phyloP scores from a whole-genome alignment of 2,797 vertebrate species.

The Hybognathus amarus region DNA sequence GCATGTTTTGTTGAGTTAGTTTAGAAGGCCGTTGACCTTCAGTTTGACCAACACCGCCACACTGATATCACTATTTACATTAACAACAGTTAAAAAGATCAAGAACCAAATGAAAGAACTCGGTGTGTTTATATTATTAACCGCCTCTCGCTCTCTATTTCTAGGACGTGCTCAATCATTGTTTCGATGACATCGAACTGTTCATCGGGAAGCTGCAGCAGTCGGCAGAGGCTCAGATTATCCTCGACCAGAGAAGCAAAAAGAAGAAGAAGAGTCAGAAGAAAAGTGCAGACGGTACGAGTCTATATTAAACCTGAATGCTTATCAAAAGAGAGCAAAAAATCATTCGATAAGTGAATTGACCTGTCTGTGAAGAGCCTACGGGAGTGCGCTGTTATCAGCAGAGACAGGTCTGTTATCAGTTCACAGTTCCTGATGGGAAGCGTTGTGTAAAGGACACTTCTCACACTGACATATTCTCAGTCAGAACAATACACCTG shows the following conservation, averaged over 20 bases:
- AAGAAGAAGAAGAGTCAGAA: conserved; percentile 84
- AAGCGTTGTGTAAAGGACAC: background rate
- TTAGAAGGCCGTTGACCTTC: background rate
- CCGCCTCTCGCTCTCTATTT: background rate
- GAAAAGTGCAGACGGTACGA: conserved; percentile 78
- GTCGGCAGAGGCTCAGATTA: conserved; percentile 80
- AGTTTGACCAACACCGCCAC: background rate
- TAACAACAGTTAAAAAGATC: background rate
- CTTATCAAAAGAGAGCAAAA: background rate
- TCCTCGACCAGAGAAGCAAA: conserved; percentile 81
- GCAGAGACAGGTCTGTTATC: background rate
- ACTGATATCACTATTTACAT: background rate
- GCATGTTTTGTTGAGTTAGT: background rate
- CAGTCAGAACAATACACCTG: background rate
- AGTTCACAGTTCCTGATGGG: conserved; percentile 10
- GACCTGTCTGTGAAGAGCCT: background rate
- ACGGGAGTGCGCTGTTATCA: background rate
- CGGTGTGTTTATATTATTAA: background rate
- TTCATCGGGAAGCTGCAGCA: conserved; percentile 88
- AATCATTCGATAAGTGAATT: background rate
- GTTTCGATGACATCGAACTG: conserved; percentile 88
- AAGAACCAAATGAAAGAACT: background rate
- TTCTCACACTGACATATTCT: background rate
- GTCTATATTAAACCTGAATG: background rate
- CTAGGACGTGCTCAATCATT: conserved; percentile 89